A percentile compares a stretch with the other conserved stretches of the same genome.
Conservation (phyloP, 1,140 invertebrate genomes). For the Pantala flavescens region DNA sequence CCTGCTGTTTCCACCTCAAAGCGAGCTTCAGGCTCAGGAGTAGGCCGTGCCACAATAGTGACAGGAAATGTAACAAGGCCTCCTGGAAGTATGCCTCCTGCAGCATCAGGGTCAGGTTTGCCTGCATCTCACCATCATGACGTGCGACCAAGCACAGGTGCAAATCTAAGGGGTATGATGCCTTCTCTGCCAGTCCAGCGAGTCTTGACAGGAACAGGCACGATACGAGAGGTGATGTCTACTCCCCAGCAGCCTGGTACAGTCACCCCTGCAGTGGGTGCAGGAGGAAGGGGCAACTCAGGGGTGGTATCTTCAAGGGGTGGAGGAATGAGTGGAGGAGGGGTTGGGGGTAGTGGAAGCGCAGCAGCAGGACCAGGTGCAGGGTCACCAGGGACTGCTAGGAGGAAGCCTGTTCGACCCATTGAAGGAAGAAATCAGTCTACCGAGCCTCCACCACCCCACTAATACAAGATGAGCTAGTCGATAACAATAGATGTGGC, state of each 20-base stretch:
- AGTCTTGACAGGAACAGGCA: slow-evolving; percentile 31
- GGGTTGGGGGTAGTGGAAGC: slow-evolving; percentile 21
- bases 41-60: not conserved
- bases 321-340: slow-evolving; percentile 19
- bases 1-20: not conserved
- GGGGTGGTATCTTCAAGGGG: slow-evolving; percentile 20
- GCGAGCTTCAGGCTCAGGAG: not conserved
- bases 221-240: slow-evolving; percentile 21
- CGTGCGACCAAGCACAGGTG: not conserved
- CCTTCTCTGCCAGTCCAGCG: not conserved
- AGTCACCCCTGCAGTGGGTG: slow-evolving; percentile 18
- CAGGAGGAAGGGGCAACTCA: slow-evolving; percentile 19
- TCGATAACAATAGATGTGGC: slow-evolving; percentile 9
- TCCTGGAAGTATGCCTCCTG: not conserved
- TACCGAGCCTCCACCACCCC: slow-evolving; percentile 42
- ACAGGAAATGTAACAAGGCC: not conserved
- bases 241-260: slow-evolving; percentile 19
- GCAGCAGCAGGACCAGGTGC: slow-evolving; percentile 20
- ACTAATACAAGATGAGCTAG: slow-evolving; percentile 32
- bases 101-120: slow-evolving; percentile 7
- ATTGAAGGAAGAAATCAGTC: slow-evolving; percentile 42
- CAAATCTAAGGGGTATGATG: not conserved
- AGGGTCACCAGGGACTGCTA: slow-evolving; percentile 26
- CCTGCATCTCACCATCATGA: not conserved
- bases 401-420: slow-evolving; percentile 40